Percentiles rank a stretch among this genome's conserved stretches.
These are phyloP conservation scores for Hydrozoanthus tunicans DNA, from an alignment of 64 coral and sea anemone species.

Conservation along the genomic window DNA sequence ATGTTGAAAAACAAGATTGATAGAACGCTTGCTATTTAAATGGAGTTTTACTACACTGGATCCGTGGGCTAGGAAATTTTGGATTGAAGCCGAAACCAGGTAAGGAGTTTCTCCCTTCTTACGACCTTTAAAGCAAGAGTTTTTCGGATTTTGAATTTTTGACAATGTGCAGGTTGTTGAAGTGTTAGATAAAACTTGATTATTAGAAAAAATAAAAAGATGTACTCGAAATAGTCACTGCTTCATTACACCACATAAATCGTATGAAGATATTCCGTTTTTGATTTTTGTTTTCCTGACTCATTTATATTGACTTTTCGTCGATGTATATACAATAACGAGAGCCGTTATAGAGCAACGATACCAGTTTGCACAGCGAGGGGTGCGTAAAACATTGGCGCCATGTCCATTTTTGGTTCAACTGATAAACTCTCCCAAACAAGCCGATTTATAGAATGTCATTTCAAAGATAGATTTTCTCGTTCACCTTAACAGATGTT, in stretches of 20 bases:
- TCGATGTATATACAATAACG: not conserved
- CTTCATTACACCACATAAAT: constrained; percentile 1
- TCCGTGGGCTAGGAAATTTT: not conserved
- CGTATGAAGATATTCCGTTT: not conserved
- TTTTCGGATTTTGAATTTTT: constrained; percentile 20
- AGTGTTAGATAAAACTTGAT: constrained; percentile 32
- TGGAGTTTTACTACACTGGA: not conserved
- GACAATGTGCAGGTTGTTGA: constrained; percentile 14
- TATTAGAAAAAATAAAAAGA: not conserved
- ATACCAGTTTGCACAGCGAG: not conserved
- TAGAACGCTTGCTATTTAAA: constrained; percentile 7
- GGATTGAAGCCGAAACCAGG: not conserved
- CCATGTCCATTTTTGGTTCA: not conserved
- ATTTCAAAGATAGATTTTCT: not conserved
- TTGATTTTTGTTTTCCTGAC: not conserved
- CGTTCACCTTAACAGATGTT: not conserved
- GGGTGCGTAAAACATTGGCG: constrained; percentile 15
- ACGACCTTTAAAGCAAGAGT: not conserved
- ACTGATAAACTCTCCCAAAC: not conserved
- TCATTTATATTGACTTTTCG: not conserved
- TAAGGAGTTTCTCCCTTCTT: not conserved
- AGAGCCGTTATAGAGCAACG: not conserved
- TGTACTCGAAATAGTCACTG: not conserved
- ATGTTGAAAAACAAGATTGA: not conserved
- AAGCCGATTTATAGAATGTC: not conserved